Percentiles rank a stretch among this genome's conserved stretches.
These are phyloP conservation scores for Vulpes ferrilata DNA, from an alignment of 2,113 vertebrate genomes.

Conservation along the genomic window DNA sequence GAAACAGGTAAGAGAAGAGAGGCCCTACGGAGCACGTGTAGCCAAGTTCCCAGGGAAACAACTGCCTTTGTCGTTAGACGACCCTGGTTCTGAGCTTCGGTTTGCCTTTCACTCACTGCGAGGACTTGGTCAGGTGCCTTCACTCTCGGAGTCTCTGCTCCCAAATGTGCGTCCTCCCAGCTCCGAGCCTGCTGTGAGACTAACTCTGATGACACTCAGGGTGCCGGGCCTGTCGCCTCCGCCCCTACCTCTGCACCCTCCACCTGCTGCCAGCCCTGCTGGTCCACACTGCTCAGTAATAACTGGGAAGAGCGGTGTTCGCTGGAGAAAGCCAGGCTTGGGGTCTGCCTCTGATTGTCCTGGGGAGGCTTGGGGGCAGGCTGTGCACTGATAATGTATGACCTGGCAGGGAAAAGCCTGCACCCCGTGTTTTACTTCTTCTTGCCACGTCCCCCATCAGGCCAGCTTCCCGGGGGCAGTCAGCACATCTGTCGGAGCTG, in stretches of 20 bases:
- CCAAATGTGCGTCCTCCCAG: neutral
- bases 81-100: neutral
- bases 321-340: constrained; percentile 68
- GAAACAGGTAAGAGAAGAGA: neutral
- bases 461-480: constrained; percentile 5
- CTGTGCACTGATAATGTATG: neutral
- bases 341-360: constrained; percentile 28
- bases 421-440: constrained; percentile 33
- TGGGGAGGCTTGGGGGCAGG: neutral
- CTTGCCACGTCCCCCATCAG: neutral
- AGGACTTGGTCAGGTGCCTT: neutral
- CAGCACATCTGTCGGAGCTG: constrained; percentile 21
- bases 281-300: constrained; percentile 78
- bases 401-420: constrained; percentile 35
- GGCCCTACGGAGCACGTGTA: neutral
- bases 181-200: neutral
- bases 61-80: neutral
- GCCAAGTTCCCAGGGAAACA: neutral
- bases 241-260: neutral
- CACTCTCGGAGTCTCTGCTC: neutral
- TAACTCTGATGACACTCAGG: neutral
- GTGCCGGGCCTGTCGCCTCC: rapidly evolving
- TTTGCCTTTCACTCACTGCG: neutral
- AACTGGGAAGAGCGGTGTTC: constrained; percentile 50
- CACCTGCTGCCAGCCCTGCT: constrained; percentile 38